Percentiles rank a stretch among this genome's conserved stretches.
phyloP scores from a whole-genome alignment of 2,113 vertebrate genomes.

The Hippopotamus amphibius region DNA sequence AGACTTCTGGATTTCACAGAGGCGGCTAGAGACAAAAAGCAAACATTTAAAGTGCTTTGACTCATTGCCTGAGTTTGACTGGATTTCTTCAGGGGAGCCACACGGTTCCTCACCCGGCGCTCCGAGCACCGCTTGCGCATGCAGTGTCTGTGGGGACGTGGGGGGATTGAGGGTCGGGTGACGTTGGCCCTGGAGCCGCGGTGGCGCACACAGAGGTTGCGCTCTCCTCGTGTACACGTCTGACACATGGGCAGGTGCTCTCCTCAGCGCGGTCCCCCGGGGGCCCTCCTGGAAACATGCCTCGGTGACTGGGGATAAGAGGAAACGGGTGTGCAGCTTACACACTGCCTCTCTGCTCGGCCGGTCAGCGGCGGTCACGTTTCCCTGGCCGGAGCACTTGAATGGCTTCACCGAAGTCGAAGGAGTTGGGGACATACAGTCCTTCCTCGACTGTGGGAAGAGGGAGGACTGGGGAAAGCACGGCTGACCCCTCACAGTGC shows the following conservation, averaged over 20 bases:
- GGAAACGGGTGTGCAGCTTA: background rate
- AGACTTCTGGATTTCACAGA: background rate
- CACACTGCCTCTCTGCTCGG: background rate
- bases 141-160: background rate
- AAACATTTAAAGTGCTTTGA: background rate
- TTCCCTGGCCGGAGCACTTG: background rate
- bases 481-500: background rate
- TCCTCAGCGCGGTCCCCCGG: rapidly evolving
- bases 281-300: background rate
- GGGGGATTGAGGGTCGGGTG: background rate
- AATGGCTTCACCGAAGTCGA: background rate
- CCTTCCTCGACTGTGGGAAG: background rate
- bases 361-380: rapidly evolving
- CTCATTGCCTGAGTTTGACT: background rate
- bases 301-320: background rate
- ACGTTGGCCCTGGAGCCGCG: background rate
- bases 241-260: too few relatives aligned
- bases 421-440: background rate
- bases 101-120: background rate
- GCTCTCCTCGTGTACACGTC: rapidly evolving
- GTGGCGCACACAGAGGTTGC: background rate
- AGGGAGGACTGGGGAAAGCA: background rate
- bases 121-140: background rate
- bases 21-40: background rate
- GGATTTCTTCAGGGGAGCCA: background rate